Conservation (phyloP, 2,888 invertebrate genomes). For the Lypha dubia region DNA sequence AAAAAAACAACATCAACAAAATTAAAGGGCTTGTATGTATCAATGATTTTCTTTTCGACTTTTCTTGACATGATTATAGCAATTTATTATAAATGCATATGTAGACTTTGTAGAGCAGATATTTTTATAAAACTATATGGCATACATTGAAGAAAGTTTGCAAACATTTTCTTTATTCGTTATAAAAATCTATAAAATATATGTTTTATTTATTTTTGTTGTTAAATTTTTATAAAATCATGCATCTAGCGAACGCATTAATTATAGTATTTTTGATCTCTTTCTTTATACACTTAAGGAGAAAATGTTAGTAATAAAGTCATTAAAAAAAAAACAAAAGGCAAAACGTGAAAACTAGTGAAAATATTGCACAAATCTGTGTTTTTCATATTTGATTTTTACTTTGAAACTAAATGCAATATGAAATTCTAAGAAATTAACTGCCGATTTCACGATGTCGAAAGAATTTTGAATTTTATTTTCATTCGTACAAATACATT, state of each 20-base stretch:
- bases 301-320: neutral
- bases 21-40: conserved; percentile 29
- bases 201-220: neutral
- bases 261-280: conserved; percentile 30
- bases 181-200: neutral
- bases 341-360: too few relatives aligned
- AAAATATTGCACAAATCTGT: too few relatives aligned
- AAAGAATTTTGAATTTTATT: too few relatives aligned
- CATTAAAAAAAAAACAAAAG: too few relatives aligned
- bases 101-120: conserved; percentile 13
- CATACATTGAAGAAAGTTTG: conserved; percentile 28
- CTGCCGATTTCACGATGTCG: too few relatives aligned
- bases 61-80: conserved; percentile 50
- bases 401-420: too few relatives aligned
- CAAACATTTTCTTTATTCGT: conserved; percentile 3
- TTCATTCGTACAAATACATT: too few relatives aligned
- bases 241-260: conserved; percentile 31
- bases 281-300: neutral
- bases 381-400: too few relatives aligned
- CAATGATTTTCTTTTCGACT: conserved; percentile 4
- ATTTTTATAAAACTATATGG: neutral
- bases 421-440: too few relatives aligned
- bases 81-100: conserved; percentile 20
- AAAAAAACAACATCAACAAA: neutral
- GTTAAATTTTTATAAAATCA: conserved; percentile 23